Base-by-base conservation (phyloP, 2,888 invertebrate genomes). In the Yponomeuta malinellus region DNA sequence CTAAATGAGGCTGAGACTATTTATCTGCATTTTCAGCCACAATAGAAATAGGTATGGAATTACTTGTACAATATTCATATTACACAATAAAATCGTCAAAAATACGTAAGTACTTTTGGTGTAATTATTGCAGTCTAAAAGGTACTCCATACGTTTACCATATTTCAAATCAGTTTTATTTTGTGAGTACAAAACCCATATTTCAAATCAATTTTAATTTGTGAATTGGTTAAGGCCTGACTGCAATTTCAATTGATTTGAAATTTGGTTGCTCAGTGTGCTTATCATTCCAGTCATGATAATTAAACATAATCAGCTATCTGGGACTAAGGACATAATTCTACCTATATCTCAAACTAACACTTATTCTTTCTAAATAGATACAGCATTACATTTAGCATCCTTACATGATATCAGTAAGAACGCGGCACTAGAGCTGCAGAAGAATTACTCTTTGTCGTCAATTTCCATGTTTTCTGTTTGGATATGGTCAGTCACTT, bases 381-480 rank as follows among this genome's bases (percentile, higher is more conserved):
- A 6, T 59, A 59, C 52, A 59, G 2, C 12, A 59, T 59, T 43
- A 43, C 52, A 15, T 12, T 59, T 15, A 15, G 1, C 52, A 59
- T 59, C 5, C 52, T 15, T 59, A 59, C 15, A 15, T 59, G 12
- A 12, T 15, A 52, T 52, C 52, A 9, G 8, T 52, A 52, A 52
- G 10, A 23, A 23, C 48, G 31, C 23, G 52, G 52, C 12, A n/a
- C 29, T 8, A 12, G 3, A 15, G 12, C 67, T n/a, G 5, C 67
- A 8, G 64, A 63, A 12, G 31, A 12, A 68, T 74, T 81, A 85
- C 81, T 87, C 82, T 76, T 83, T 86, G 73, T 87, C 86, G 71
- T 85, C 86, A 72, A 87, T 74, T 23, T 87, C 87, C 87, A 87
- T 87, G 71, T 82, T 84, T 70, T 85, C 85, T 1, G 83, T 73